These are phyloP conservation scores for Eumeta japonica DNA, from an alignment of 1,140 invertebrate genomes.

Conservation along the genomic window DNA sequence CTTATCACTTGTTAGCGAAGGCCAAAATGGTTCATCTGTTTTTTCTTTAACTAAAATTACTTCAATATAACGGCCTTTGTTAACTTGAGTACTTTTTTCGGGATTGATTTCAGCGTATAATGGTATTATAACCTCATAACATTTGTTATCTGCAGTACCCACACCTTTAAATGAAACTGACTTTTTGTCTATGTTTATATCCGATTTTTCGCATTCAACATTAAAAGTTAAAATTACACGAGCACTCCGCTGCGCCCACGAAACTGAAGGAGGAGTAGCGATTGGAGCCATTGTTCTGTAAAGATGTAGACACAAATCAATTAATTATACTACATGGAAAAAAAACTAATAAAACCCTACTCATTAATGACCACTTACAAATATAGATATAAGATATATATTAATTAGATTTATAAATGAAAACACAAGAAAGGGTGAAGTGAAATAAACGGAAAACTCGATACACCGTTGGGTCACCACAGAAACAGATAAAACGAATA, in stretches of 20 bases:
- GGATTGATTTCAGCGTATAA: constrained; percentile 80
- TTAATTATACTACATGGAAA: too few relatives aligned
- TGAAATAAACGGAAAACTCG: too few relatives aligned
- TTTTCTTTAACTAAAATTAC: constrained; percentile 72
- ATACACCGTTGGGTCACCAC: too few relatives aligned
- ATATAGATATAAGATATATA: too few relatives aligned
- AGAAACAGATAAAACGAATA: too few relatives aligned
- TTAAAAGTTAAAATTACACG: constrained; percentile 84
- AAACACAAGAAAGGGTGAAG: too few relatives aligned
- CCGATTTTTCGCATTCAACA: constrained; percentile 85
- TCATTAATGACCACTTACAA: too few relatives aligned
- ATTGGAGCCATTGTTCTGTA: too few relatives aligned
- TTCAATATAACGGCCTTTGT: constrained; percentile 75
- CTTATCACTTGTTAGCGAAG: constrained; percentile 80
- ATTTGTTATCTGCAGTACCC: constrained; percentile 81
- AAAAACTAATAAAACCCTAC: too few relatives aligned
- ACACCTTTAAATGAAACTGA: constrained; percentile 81
- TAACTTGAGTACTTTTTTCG: constrained; percentile 69
- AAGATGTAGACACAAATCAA: too few relatives aligned
- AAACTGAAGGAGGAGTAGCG: constrained; percentile 72
- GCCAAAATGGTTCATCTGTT: constrained; percentile 82
- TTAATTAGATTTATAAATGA: too few relatives aligned
- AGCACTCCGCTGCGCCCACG: constrained; percentile 87
- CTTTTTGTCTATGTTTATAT: constrained; percentile 72
- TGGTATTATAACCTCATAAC: constrained; percentile 82